These are phyloP conservation scores for Panulirus ornatus DNA, from an alignment of 1,140 invertebrate species.

Conservation along the genomic window DNA sequence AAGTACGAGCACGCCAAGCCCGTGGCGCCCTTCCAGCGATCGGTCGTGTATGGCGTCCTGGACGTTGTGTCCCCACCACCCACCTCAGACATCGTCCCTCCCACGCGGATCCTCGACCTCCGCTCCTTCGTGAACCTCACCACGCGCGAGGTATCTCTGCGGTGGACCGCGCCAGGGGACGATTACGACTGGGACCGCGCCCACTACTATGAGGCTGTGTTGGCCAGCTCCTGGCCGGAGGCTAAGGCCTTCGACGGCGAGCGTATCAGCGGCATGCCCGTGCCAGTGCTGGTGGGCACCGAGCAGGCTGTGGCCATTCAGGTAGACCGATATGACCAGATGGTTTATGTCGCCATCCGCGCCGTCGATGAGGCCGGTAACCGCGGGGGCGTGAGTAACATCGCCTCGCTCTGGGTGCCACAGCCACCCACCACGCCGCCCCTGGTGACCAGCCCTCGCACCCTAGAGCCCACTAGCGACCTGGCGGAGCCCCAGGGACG, in stretches of 20 bases:
- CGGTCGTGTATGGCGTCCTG: conserved; percentile 69
- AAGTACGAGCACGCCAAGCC: conserved; percentile 67
- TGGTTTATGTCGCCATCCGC: conserved; percentile 80
- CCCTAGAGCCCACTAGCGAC: conserved; percentile 51
- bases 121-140: conserved; percentile 73
- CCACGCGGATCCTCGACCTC: conserved; percentile 77
- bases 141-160: conserved; percentile 76
- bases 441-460: conserved; percentile 63
- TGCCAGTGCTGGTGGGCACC: conserved; percentile 64
- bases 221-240: conserved; percentile 69
- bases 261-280: conserved; percentile 65
- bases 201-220: conserved; percentile 72
- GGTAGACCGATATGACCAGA: conserved; percentile 70
- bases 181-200: conserved; percentile 77
- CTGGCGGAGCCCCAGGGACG: conserved; percentile 61
- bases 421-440: conserved; percentile 75
- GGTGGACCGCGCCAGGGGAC: conserved; percentile 77
- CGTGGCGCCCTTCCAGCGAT: conserved; percentile 73
- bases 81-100: conserved; percentile 76
- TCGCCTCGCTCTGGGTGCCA: conserved; percentile 80
- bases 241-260: conserved; percentile 74
- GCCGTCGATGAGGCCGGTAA: conserved; percentile 79
- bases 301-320: conserved; percentile 68
- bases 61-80: conserved; percentile 64
- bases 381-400: conserved; percentile 81